Evolutionary conservation across 2,888 invertebrate genomes (phyloP).

Genomic region (Ectemnius cavifrons): DNA sequence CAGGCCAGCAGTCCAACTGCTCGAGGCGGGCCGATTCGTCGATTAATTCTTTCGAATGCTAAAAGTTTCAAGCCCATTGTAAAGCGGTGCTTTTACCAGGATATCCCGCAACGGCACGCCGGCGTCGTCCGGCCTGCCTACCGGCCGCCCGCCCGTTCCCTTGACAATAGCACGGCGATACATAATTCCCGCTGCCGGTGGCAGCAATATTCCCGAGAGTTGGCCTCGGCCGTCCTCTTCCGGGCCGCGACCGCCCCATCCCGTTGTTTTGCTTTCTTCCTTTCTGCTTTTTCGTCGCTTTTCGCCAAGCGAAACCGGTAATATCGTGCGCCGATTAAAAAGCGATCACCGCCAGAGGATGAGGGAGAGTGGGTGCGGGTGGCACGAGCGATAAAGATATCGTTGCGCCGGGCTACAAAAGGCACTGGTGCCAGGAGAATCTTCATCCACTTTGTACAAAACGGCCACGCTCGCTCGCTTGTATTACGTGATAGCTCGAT

Average conservation of each 20-base stretch:
- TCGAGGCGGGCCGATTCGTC: no score
- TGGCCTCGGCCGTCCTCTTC: no score
- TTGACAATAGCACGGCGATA: no score
- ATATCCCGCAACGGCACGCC: no score
- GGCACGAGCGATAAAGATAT: slow-evolving; percentile 23
- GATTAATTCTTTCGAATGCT: no score
- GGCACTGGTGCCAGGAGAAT: slow-evolving; percentile 32
- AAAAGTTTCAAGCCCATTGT: no score
- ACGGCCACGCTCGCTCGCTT: slow-evolving; percentile 11
- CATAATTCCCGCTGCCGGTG: no score
- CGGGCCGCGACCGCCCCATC: neutral
- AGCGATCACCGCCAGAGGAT: slow-evolving; percentile 9
- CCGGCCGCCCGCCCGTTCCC: no score
- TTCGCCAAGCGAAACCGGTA: slow-evolving; percentile 11
- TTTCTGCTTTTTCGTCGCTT: neutral
- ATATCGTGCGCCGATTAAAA: slow-evolving; percentile 38
- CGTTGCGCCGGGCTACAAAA: slow-evolving; percentile 17
- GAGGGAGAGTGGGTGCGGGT: neutral
- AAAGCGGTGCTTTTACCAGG: no score
- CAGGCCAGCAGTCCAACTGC: no score
- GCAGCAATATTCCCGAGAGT: no score
- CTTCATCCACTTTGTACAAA: slow-evolving; percentile 40
- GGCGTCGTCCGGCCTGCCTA: no score
- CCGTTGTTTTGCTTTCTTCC: neutral
- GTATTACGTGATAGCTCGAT: slow-evolving; percentile 43